Evolutionary conservation across 1,140 invertebrate genomes (phyloP).

Genomic region (Lasioglossum baleicum): DNA sequence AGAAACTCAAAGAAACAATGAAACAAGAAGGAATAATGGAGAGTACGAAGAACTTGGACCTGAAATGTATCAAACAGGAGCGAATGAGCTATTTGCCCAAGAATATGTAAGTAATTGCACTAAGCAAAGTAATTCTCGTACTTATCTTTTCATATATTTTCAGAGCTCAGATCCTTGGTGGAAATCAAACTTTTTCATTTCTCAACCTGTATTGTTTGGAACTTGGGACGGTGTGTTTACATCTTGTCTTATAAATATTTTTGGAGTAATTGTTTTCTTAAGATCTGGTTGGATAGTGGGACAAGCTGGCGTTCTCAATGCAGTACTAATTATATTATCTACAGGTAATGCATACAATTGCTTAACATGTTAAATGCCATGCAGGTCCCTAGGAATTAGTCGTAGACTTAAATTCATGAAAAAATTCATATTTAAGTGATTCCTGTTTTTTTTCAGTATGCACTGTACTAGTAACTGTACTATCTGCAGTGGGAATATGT

Average conservation of each 20-base stretch:
- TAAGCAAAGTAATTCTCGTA: not conserved
- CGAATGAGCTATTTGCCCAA: slow-evolving; percentile 93
- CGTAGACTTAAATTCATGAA: too few species aligned
- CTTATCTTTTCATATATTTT: slow-evolving; percentile 36
- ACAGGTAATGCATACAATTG: slow-evolving; percentile 82
- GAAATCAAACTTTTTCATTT: slow-evolving; percentile 96
- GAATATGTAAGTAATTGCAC: slow-evolving; percentile 84
- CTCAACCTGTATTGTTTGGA: slow-evolving; percentile 95
- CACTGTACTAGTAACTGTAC: slow-evolving; percentile 92
- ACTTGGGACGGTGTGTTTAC: slow-evolving; percentile 99
- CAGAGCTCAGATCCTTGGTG: slow-evolving; percentile 92
- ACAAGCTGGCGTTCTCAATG: slow-evolving; percentile 94
- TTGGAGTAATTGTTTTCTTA: slow-evolving; percentile 98
- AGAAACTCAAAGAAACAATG: slow-evolving; percentile 76
- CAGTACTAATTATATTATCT: slow-evolving; percentile 92
- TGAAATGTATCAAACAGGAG: slow-evolving; percentile 89
- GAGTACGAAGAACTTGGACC: slow-evolving; percentile 87
- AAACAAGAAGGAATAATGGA: slow-evolving; percentile 79
- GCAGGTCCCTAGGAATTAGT: too few species aligned
- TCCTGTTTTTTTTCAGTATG: slow-evolving; percentile 82
- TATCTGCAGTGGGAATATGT: slow-evolving; percentile 97
- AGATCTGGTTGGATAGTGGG: slow-evolving; percentile 98
- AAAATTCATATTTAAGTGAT: not conserved
- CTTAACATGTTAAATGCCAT: too few species aligned
- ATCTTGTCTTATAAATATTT: slow-evolving; percentile 96